phyloP scores from a whole-genome alignment of 2,113 vertebrate genomes.

The Australoheros scitulus region DNA sequence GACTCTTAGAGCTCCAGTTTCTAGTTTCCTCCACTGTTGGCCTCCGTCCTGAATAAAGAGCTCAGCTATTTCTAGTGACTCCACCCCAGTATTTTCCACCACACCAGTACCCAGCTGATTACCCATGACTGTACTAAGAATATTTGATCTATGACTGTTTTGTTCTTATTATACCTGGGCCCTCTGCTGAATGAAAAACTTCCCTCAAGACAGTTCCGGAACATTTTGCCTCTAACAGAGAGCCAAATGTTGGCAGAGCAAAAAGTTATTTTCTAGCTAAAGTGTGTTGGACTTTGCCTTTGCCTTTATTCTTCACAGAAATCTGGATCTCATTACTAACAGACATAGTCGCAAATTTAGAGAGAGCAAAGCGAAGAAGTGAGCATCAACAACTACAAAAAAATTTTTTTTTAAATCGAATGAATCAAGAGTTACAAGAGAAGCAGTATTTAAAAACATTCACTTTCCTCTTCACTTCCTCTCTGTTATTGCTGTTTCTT shows the following conservation, averaged over 20 bases:
- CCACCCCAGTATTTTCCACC: constrained; percentile 54
- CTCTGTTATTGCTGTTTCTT: background rate
- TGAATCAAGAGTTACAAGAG: background rate
- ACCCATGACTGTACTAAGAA: constrained; percentile 36
- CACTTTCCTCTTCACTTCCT: background rate
- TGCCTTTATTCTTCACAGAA: background rate
- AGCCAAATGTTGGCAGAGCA: background rate
- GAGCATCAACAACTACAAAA: background rate
- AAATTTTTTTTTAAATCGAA: background rate
- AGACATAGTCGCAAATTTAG: background rate
- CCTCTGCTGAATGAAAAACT: background rate
- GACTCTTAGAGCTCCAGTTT: constrained; percentile 57
- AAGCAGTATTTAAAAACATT: background rate
- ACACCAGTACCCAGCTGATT: constrained; percentile 55
- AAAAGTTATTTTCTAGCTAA: background rate
- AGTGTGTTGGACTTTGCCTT: background rate
- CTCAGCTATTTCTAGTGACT: constrained; percentile 63
- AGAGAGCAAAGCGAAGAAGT: background rate
- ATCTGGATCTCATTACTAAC: background rate
- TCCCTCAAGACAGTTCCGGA: background rate
- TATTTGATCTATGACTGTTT: constrained; percentile 64
- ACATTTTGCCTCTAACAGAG: background rate
- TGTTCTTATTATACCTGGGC: constrained; percentile 17
- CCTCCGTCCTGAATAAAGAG: constrained; percentile 63
- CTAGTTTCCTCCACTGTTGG: constrained; percentile 48